Evolutionary conservation across 1,140 invertebrate genomes (phyloP), one percentile per base, ranked within the genome.

Genomic region (Drosophila sucinea): DNA sequence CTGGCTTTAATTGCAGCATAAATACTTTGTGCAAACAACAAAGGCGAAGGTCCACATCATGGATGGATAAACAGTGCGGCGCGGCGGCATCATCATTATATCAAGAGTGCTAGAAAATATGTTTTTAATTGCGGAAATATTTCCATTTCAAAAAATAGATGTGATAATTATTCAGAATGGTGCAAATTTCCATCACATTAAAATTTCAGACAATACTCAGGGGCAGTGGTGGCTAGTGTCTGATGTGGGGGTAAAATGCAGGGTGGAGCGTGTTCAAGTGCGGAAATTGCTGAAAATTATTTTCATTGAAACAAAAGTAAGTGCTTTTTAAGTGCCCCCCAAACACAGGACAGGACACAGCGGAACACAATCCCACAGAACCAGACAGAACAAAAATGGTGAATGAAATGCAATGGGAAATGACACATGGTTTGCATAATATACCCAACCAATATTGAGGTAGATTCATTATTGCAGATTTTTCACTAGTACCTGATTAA

Each of bases 91-190:
- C 65, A 61, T 67, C 73, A 82, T 77, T 87, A 67, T 78, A 69
- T 87, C 11, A 70, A 86, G 83, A 54, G 79, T 65, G 33, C 83
- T 83, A 79, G 83, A 87, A 76, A 86, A 87, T 79, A 73, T 73
- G 76, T 72, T 83, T 83, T 87, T 83, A 87, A 87, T 87, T 83
- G 80, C 83, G 79, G 79, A 87, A 89, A 89, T 87, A 78, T 78
- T 78, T 78, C 58, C 74, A 78, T 78, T 78, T 72, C 68, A 77
- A 70, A 78, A 87, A 83, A 44, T 87, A 77, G 83, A 77, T 83
- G 79, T 65, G 67, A 87, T 87, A 87, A 87, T 87, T 87, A 83
- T 83, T 72, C 84, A 60, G 76, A 87, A 76, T 77, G 67, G 79
- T 65, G 67, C 79, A 69, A 81, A 87, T 83, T 87, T 89, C 62